Conservation (phyloP, 2,888 invertebrate genomes). For the Cryptophagus acutangulus region DNA sequence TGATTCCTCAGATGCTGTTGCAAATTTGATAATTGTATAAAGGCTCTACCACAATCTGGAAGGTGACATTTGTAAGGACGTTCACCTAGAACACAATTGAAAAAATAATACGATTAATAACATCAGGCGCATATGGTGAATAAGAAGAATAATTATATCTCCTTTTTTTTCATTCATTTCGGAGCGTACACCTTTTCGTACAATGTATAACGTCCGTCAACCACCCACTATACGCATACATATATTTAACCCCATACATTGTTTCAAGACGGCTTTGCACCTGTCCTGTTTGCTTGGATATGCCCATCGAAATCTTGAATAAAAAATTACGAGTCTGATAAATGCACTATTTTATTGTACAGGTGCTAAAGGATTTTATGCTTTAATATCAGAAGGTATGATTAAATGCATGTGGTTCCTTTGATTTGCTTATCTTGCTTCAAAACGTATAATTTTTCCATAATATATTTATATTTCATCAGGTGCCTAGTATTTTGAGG, state of each 20-base stretch:
- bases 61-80: slow-evolving; percentile 95
- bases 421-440: slow-evolving; percentile 24
- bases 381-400: slow-evolving; percentile 18
- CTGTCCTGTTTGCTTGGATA: slow-evolving; percentile 25
- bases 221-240: slow-evolving; percentile 26
- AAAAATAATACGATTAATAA: slow-evolving; percentile 9
- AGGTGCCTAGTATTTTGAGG: too few relatives aligned
- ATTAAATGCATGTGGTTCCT: slow-evolving; percentile 23
- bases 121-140: slow-evolving; percentile 28
- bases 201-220: slow-evolving; percentile 24
- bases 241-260: slow-evolving; percentile 24
- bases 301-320: slow-evolving; percentile 25
- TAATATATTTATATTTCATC: slow-evolving; percentile 18
- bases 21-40: slow-evolving; percentile 93
- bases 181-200: slow-evolving; percentile 33
- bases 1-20: slow-evolving; percentile 95
- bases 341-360: slow-evolving; percentile 21
- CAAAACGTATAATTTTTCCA: slow-evolving; percentile 26
- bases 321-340: slow-evolving; percentile 11
- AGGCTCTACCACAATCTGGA: slow-evolving; percentile 91
- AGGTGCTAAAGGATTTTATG: slow-evolving; percentile 20
- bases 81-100: slow-evolving; percentile 67
- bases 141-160: slow-evolving; percentile 32
- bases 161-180: slow-evolving; percentile 30
- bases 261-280: slow-evolving; percentile 25